Evolutionary conservation across 2,888 invertebrate species (phyloP), one percentile per base, ranked within the genome.

Genomic region (Thymelicus lineola): DNA sequence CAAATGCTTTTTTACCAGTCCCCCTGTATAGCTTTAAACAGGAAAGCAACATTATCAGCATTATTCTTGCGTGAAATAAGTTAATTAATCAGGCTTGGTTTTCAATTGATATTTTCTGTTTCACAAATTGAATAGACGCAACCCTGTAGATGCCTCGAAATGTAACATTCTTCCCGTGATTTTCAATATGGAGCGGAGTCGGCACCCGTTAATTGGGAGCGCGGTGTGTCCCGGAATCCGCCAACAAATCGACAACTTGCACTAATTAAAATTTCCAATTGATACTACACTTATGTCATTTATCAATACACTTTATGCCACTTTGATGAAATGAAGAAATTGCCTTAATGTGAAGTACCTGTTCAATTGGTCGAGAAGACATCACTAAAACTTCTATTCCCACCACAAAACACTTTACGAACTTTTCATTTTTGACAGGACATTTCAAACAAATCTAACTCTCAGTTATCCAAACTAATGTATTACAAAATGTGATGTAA

Each of bases 71-170:
- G 7, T 38, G 7, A 38, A 3, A 9, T 38, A 38, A 38, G 6
- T 38, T 9, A 0, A 38, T 38, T 38, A 9, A 7, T 38, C n/a
- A 38, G 9, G 6, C 7, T 9, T 9, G 38, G 1, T 38, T 38
- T 38, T 38, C 1, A 38, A 9, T 6, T 6, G 7, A 38, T 38
- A 38, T 48, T 48, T 48, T 10, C 48, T 15, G n/a, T 57, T 14
- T 35, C 7, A 58, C 46, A 62, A 65, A 53, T 14, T 66, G 14
- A 38, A 62, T 9, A 55, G 53, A 42, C 63, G 53, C 66, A 75
- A 62, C 75, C 73, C 73, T 74, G 70, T 59, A 63, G 61, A 71
- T 71, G 70, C 71, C 59, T 65, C 70, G 59, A 62, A 62, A 36
- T 15, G 48, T 62, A 50, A 50, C 62, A 62, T 62, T 48, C 62